phyloP scores from a whole-genome alignment of 2,888 invertebrate genomes.

The Hyalella azteca region DNA sequence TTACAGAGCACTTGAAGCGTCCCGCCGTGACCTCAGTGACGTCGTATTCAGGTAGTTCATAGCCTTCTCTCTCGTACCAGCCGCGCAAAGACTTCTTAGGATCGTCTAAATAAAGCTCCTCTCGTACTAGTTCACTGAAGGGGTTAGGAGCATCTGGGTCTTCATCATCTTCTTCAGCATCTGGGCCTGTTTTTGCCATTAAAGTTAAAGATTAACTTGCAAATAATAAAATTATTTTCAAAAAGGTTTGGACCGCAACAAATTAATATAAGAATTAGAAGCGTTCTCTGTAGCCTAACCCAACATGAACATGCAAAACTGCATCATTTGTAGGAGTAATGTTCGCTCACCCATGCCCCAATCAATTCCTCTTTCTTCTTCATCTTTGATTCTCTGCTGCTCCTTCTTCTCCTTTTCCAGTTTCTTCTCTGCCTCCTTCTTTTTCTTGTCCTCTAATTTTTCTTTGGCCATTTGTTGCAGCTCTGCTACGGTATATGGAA shows the following conservation, averaged over 20 bases:
- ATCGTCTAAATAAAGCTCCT: slow-evolving; percentile 89
- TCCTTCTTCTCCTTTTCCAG: slow-evolving; percentile 61
- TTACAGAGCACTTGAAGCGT: slow-evolving; percentile 72
- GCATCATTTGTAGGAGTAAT: neutral
- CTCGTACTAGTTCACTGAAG: slow-evolving; percentile 75
- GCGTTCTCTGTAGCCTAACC: neutral
- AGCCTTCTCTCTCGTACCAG: slow-evolving; percentile 92
- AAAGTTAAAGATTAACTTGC: too few relatives aligned
- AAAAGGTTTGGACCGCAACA: too few relatives aligned
- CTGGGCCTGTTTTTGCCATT: slow-evolving; percentile 65
- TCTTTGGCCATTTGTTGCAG: slow-evolving; percentile 68
- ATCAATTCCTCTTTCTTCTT: slow-evolving; percentile 71
- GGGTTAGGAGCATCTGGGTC: slow-evolving; percentile 80
- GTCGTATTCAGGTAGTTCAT: slow-evolving; percentile 78
- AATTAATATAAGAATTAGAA: too few relatives aligned
- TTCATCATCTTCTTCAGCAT: slow-evolving; percentile 82
- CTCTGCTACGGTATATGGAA: slow-evolving; percentile 78
- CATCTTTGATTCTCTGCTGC: slow-evolving; percentile 68
- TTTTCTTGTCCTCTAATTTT: slow-evolving; percentile 64
- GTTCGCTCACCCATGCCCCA: slow-evolving; percentile 84
- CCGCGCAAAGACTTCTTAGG: slow-evolving; percentile 93
- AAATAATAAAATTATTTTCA: too few relatives aligned
- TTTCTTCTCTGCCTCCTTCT: slow-evolving; percentile 60
- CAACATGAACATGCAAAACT: slow-evolving; percentile 11
- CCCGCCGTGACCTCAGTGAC: slow-evolving; percentile 85